Conservation (phyloP, 2,113 vertebrate species). For the Gavialis gangeticus region DNA sequence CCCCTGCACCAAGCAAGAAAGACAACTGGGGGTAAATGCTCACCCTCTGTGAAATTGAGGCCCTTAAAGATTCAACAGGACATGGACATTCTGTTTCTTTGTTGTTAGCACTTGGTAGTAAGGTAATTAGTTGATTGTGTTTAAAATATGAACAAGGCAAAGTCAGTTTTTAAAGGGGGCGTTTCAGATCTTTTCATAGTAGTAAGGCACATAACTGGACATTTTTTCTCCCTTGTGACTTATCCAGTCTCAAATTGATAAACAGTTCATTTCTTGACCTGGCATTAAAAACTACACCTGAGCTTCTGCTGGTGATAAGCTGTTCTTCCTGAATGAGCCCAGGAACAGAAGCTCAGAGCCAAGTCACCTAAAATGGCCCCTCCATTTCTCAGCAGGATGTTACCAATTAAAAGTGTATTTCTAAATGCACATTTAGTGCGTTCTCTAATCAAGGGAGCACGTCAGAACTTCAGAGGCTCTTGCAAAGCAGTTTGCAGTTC, state of each 20-base stretch:
- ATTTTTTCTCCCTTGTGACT: background rate
- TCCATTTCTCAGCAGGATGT: background rate
- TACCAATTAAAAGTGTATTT: background rate
- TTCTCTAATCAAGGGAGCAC: background rate
- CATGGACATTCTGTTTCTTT: background rate
- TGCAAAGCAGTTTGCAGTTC: background rate
- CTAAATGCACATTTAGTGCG: background rate
- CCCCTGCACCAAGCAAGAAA: too few species aligned
- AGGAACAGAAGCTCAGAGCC: background rate
- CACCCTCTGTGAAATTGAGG: accelerated
- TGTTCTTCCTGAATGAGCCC: background rate
- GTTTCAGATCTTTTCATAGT: background rate
- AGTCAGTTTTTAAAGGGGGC: background rate
- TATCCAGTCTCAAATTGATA: background rate
- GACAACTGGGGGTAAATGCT: background rate
- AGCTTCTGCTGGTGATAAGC: background rate
- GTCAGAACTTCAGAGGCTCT: background rate
- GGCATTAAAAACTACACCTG: background rate
- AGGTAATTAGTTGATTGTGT: background rate
- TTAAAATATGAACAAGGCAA: background rate
- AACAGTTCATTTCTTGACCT: background rate
- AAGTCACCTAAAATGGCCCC: background rate
- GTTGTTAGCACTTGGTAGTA: background rate
- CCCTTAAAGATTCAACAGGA: background rate
- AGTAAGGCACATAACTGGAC: background rate